These are phyloP conservation scores for Cartodere bifasciata DNA, from an alignment of 2,888 invertebrate genomes.

Conservation along the genomic window DNA sequence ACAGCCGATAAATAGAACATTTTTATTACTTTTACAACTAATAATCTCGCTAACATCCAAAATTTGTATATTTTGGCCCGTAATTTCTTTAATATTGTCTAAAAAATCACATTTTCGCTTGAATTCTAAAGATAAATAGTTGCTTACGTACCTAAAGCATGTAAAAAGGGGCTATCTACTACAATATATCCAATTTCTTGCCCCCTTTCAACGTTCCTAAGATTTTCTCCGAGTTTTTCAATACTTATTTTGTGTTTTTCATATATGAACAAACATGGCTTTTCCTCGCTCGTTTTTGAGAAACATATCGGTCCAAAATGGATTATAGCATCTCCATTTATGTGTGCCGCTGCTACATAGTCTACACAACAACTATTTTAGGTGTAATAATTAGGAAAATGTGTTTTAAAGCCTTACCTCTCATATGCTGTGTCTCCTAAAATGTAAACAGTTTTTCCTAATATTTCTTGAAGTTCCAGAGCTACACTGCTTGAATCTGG, in stretches of 20 bases:
- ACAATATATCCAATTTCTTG: too few species aligned
- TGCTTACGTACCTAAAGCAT: slow-evolving; percentile 43
- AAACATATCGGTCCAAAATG: slow-evolving; percentile 89
- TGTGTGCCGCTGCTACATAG: slow-evolving; percentile 80
- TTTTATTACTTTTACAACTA: too few species aligned
- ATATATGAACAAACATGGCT: slow-evolving; percentile 67
- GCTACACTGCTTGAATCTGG: slow-evolving; percentile 55
- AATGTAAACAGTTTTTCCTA: slow-evolving; percentile 57
- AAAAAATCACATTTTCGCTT: too few species aligned
- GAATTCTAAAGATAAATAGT: too few species aligned
- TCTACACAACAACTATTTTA: slow-evolving; percentile 88
- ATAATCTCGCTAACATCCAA: too few species aligned
- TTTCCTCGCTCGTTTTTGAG: slow-evolving; percentile 50
- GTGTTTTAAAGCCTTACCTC: slow-evolving; percentile 54
- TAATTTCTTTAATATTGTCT: too few species aligned
- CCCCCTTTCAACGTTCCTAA: slow-evolving; percentile 10
- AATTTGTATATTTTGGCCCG: too few species aligned
- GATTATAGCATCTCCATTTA: slow-evolving; percentile 70
- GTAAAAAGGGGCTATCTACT: slow-evolving; percentile 54
- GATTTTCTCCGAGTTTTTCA: slow-evolving; percentile 22
- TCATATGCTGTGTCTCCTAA: slow-evolving; percentile 87
- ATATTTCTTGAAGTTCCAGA: slow-evolving; percentile 35
- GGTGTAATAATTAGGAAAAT: too few species aligned
- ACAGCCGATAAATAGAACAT: too few species aligned
- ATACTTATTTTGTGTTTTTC: slow-evolving; percentile 47